Evolutionary conservation across 2,797 vertebrate species (phyloP).

Genomic region (Babyrousa celebensis): DNA sequence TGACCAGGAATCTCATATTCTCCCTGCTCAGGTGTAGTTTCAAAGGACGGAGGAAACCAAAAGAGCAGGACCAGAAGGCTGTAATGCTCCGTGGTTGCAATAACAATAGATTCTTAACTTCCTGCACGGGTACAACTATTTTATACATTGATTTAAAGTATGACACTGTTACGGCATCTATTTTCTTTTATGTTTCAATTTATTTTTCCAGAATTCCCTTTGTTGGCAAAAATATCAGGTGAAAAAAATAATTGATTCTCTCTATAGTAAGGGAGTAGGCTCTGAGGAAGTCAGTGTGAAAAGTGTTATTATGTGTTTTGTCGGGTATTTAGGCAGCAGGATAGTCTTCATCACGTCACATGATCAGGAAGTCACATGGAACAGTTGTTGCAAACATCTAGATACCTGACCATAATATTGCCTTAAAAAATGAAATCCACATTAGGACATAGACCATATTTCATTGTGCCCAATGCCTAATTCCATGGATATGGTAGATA

Average conservation of each 20-base stretch:
- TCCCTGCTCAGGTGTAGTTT: neutral
- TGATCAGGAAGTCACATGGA: neutral
- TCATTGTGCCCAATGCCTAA: neutral
- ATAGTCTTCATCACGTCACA: neutral
- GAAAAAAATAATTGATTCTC: neutral
- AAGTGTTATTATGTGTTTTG: neutral
- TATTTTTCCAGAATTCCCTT: conserved; percentile 4
- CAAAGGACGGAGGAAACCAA: neutral
- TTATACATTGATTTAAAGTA: neutral
- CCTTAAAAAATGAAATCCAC: neutral
- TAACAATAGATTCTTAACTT: neutral
- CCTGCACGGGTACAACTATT: neutral
- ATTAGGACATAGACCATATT: neutral
- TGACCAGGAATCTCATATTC: neutral
- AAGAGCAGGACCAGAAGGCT: neutral
- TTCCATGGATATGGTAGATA: neutral
- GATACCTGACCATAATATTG: neutral
- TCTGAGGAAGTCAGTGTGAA: neutral
- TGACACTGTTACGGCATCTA: neutral
- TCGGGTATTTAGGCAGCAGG: neutral
- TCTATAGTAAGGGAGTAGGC: neutral
- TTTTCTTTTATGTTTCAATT: neutral
- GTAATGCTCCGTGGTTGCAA: neutral
- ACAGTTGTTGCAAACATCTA: neutral
- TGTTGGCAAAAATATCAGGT: neutral